Evolutionary conservation across 2,888 invertebrate genomes (phyloP).

Genomic region (Corbicula japonica): DNA sequence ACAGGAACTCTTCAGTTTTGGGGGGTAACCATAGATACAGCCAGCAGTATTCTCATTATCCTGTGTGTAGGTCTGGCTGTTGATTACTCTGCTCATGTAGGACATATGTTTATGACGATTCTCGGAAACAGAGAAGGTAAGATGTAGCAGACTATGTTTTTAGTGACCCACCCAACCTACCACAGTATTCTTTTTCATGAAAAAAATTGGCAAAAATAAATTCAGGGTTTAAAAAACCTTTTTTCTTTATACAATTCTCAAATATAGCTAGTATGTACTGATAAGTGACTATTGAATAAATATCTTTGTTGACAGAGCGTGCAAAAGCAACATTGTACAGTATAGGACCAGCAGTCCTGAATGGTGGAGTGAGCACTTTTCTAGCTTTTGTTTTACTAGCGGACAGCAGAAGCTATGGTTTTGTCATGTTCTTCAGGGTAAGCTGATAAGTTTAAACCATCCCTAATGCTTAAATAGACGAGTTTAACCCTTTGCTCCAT

Average conservation of each 20-base stretch:
- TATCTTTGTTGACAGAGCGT: no score
- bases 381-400: conserved; percentile 92
- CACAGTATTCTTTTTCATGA: no score
- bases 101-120: conserved; percentile 92
- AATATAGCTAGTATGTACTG: no score
- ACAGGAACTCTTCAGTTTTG: conserved; percentile 89
- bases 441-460: no score
- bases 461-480: no score
- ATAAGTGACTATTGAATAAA: no score
- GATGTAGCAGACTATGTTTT: no score
- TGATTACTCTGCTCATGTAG: conserved; percentile 91
- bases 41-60: conserved; percentile 93
- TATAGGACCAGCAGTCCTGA: conserved; percentile 92
- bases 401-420: conserved; percentile 92
- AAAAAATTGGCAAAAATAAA: no score
- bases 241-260: no score
- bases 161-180: no score
- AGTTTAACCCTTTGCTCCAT: no score
- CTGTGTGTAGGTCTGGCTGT: conserved; percentile 94
- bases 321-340: conserved; percentile 90
- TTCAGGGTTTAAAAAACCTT: no score
- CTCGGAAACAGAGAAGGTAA: conserved; percentile 87
- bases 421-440: conserved; percentile 91
- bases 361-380: conserved; percentile 93
- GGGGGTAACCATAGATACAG: conserved; percentile 94